These are phyloP conservation scores for Xiphias gladius DNA, from an alignment of 2,113 vertebrate species.

Conservation along the genomic window DNA sequence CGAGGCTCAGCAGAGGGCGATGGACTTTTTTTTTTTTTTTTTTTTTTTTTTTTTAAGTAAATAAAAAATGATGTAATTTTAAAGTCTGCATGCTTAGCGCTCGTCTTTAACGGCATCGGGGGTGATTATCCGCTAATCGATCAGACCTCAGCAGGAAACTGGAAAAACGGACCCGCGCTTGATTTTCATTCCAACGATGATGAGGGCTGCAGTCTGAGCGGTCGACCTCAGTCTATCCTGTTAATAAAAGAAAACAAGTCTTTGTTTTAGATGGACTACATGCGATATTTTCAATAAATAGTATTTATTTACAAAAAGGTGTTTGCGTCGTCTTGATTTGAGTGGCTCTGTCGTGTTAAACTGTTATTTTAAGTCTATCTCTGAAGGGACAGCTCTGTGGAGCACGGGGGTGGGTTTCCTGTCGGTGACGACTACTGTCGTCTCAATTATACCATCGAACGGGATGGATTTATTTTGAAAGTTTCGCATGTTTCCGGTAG, in stretches of 20 bases:
- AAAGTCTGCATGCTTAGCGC: constrained; percentile 61
- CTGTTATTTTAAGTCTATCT: too few relatives aligned
- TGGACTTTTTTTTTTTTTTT: constrained; percentile 55
- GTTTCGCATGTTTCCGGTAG: too few relatives aligned
- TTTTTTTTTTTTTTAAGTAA: constrained; percentile 51
- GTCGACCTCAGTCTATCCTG: constrained; percentile 58
- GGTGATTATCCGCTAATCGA: constrained; percentile 51
- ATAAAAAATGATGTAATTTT: constrained; percentile 53
- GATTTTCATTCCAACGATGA: constrained; percentile 59
- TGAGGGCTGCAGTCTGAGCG: constrained; percentile 52
- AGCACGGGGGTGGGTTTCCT: too few relatives aligned
- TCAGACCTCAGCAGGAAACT: constrained; percentile 52
- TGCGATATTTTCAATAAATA: constrained; percentile 87
- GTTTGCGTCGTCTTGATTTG: constrained; percentile 32
- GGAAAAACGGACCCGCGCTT: constrained; percentile 49
- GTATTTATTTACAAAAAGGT: constrained; percentile 84
- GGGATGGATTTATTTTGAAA: too few relatives aligned
- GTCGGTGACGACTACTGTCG: too few relatives aligned
- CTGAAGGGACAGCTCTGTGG: too few relatives aligned
- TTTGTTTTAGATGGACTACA: constrained; percentile 78
- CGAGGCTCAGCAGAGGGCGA: constrained; percentile 76
- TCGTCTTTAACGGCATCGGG: constrained; percentile 17
- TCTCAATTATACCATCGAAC: too few relatives aligned
- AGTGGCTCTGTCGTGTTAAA: neutral
- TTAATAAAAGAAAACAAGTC: constrained; percentile 67